phyloP scores from a whole-genome alignment of 2,113 vertebrate species.

The Tetraodon nigroviridis region DNA sequence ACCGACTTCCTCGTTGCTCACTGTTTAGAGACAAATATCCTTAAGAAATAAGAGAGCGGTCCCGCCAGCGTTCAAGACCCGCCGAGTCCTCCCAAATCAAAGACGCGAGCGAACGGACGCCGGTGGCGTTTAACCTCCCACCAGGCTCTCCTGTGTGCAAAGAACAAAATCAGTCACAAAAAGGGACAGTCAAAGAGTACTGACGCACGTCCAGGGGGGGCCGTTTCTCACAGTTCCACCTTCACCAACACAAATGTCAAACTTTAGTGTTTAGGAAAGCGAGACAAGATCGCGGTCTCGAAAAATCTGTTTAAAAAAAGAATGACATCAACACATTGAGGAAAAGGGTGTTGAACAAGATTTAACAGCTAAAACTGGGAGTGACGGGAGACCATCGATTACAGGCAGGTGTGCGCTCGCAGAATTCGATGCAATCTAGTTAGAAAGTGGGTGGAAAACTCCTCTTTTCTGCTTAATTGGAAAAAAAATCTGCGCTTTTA shows the following conservation, averaged over 20 bases:
- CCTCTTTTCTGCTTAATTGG: neutral
- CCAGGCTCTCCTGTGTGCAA: slow-evolving; percentile 45
- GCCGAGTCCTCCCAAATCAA: slow-evolving; percentile 39
- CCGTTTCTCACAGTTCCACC: neutral
- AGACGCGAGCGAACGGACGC: slow-evolving; percentile 34
- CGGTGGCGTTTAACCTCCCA: slow-evolving; percentile 53
- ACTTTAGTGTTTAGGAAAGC: neutral
- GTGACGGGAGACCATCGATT: slow-evolving; percentile 3
- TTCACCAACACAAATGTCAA: neutral
- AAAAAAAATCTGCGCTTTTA: too few species aligned
- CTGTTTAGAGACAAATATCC: slow-evolving; percentile 45
- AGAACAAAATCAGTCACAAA: slow-evolving; percentile 19
- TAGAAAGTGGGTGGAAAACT: neutral
- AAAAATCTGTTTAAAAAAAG: slow-evolving; percentile 24
- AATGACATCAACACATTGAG: slow-evolving; percentile 18
- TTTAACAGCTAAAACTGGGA: slow-evolving; percentile 13
- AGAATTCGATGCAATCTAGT: slow-evolving; percentile 2
- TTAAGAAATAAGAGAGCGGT: slow-evolving; percentile 41
- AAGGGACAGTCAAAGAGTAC: slow-evolving; percentile 22
- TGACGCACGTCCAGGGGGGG: slow-evolving; percentile 14
- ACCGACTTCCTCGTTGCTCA: slow-evolving; percentile 56
- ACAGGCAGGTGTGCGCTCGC: neutral
- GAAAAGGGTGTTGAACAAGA: neutral
- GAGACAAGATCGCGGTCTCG: neutral
- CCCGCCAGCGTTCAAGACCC: slow-evolving; percentile 38